phyloP scores from a whole-genome alignment of 2,888 invertebrate genomes.

The Acholoe squamosa region DNA sequence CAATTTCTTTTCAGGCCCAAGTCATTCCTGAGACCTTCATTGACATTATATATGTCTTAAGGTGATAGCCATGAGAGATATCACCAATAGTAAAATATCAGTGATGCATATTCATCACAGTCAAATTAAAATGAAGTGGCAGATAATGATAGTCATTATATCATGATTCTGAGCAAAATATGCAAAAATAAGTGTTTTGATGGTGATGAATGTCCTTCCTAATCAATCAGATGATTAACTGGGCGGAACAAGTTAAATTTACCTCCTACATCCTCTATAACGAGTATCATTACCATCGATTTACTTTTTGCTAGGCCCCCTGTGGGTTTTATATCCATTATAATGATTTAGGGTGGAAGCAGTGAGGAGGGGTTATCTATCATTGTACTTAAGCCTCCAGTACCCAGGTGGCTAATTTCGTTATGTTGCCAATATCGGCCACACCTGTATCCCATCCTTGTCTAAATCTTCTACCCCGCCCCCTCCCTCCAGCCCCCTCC shows the following conservation, averaged over 20 bases:
- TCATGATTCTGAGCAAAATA: too few relatives aligned
- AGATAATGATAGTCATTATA: too few relatives aligned
- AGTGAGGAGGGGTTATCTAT: background rate
- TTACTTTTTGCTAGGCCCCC: background rate
- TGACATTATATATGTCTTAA: too few relatives aligned
- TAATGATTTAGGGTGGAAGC: background rate
- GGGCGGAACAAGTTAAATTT: slow-evolving; percentile 5
- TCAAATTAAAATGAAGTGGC: too few relatives aligned
- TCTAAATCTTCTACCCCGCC: background rate
- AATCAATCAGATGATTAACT: background rate
- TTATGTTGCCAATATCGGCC: background rate
- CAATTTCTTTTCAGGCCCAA: too few relatives aligned
- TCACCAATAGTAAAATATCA: too few relatives aligned
- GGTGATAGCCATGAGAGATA: too few relatives aligned
- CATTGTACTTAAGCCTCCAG: background rate
- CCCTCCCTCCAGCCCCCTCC: background rate
- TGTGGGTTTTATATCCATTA: background rate
- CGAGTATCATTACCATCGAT: background rate
- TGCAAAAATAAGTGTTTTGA: background rate
- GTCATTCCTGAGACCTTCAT: too few relatives aligned
- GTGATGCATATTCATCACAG: too few relatives aligned
- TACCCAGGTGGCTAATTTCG: slow-evolving; percentile 23
- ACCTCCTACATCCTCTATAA: background rate
- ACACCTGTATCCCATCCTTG: slow-evolving; percentile 28
- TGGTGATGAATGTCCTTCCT: background rate